A percentile compares a stretch with the other conserved stretches of the same genome.
Conservation (phyloP, 2,113 vertebrate species). For the Indicator maculatus region DNA sequence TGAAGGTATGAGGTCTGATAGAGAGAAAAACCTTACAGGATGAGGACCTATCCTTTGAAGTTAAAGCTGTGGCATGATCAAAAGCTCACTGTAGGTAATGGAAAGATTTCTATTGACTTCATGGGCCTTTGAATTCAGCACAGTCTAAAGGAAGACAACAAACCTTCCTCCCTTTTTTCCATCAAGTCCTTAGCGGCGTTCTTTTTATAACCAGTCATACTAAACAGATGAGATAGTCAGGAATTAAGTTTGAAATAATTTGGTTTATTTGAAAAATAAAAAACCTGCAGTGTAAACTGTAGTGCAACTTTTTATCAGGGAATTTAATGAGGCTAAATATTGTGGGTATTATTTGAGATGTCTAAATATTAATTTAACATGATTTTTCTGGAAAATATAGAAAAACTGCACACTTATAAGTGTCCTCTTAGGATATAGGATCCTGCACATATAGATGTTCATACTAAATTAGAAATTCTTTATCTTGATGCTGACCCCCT, state of each 20-base stretch:
- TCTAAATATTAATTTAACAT: background rate
- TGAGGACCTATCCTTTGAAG: background rate
- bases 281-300: background rate
- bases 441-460: too few species aligned
- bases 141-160: background rate
- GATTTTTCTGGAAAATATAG: background rate
- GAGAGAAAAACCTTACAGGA: background rate
- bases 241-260: background rate
- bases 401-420: background rate
- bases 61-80: background rate
- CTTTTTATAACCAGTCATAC: background rate
- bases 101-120: conserved; percentile 1
- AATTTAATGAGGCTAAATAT: background rate
- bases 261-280: background rate
- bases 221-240: background rate
- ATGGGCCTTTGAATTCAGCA: background rate
- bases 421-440: background rate
- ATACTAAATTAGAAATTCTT: background rate
- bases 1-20: background rate
- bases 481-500: background rate
- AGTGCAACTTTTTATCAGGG: background rate
- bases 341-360: background rate
- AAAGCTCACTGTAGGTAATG: conserved; percentile 5
- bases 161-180: background rate
- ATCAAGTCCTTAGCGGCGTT: background rate